Conservation (phyloP, 2,888 invertebrate species). For the Antheraea assamensis region DNA sequence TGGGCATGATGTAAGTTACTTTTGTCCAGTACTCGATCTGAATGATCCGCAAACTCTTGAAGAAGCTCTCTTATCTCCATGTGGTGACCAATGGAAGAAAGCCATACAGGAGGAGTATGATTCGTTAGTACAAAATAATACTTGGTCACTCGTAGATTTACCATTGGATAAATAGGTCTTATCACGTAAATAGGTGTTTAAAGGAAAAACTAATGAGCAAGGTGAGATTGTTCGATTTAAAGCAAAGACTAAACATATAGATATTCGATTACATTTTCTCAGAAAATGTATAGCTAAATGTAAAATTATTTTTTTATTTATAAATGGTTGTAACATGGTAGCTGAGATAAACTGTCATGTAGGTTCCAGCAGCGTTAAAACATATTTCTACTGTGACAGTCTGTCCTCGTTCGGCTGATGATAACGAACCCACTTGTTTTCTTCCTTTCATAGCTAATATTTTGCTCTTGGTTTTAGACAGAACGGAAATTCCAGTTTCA, state of each 20-base stretch:
- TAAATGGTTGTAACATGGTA: too few species aligned
- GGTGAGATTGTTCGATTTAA: slow-evolving; percentile 27
- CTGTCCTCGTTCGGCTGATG: too few species aligned
- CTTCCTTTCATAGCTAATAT: too few species aligned
- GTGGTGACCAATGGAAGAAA: slow-evolving; percentile 27
- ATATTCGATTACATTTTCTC: slow-evolving; percentile 29
- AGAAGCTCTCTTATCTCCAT: slow-evolving; percentile 27
- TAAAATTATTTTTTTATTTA: slow-evolving; percentile 9
- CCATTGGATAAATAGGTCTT: slow-evolving; percentile 23
- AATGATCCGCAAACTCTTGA: slow-evolving; percentile 26
- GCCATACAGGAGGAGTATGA: slow-evolving; percentile 28
- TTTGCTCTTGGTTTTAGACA: too few species aligned
- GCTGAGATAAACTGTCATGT: too few species aligned
- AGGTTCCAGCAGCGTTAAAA: too few species aligned
- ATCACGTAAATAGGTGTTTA: slow-evolving; percentile 24
- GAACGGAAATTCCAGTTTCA: too few species aligned
- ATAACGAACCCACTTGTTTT: too few species aligned
- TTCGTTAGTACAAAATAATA: slow-evolving; percentile 25
- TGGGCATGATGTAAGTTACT: slow-evolving; percentile 25
- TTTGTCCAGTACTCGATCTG: slow-evolving; percentile 25
- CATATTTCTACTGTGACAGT: too few species aligned
- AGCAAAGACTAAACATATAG: slow-evolving; percentile 33
- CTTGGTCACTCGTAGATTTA: slow-evolving; percentile 22
- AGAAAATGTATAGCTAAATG: slow-evolving; percentile 26
- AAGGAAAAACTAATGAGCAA: slow-evolving; percentile 24